phyloP scores from a whole-genome alignment of 1,140 invertebrate genomes.

The Leptonema lineaticorne region DNA sequence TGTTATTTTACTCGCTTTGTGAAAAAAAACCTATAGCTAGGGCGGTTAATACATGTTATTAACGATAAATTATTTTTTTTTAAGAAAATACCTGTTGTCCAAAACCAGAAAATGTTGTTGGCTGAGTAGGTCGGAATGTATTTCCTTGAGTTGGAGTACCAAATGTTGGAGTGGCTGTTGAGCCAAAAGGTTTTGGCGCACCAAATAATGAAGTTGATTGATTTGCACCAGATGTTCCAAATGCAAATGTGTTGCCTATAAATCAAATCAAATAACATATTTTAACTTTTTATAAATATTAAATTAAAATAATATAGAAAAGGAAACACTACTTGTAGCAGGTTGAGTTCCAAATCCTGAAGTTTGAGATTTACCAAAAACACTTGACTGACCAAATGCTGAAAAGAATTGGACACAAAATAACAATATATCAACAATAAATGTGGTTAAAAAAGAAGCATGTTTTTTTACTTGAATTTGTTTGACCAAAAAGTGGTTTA shows the following conservation, averaged over 20 bases:
- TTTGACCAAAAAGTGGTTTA: conserved; percentile 37
- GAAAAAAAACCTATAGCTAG: no score
- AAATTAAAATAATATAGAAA: neutral
- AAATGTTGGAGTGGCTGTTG: conserved; percentile 52
- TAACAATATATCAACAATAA: neutral
- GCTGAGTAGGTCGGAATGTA: conserved; percentile 44
- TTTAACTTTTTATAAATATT: neutral
- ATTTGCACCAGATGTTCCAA: conserved; percentile 51
- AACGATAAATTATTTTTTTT: neutral
- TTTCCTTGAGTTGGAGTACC: conserved; percentile 46
- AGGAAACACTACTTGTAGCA: conserved; percentile 47
- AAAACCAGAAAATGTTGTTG: conserved; percentile 47
- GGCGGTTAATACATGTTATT: no score
- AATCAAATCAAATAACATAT: neutral
- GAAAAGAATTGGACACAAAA: conserved; percentile 3
- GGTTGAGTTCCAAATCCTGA: conserved; percentile 53
- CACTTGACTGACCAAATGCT: conserved; percentile 50
- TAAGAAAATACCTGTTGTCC: conserved; percentile 35
- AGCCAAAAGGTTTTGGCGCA: conserved; percentile 57
- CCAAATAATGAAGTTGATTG: conserved; percentile 53
- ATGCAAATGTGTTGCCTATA: conserved; percentile 48
- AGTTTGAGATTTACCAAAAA: conserved; percentile 58
- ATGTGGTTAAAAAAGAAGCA: neutral
- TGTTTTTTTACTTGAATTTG: neutral
- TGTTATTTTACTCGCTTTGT: no score